Conservation (phyloP, 1,140 invertebrate genomes). For the Eufriesea mexicana region DNA sequence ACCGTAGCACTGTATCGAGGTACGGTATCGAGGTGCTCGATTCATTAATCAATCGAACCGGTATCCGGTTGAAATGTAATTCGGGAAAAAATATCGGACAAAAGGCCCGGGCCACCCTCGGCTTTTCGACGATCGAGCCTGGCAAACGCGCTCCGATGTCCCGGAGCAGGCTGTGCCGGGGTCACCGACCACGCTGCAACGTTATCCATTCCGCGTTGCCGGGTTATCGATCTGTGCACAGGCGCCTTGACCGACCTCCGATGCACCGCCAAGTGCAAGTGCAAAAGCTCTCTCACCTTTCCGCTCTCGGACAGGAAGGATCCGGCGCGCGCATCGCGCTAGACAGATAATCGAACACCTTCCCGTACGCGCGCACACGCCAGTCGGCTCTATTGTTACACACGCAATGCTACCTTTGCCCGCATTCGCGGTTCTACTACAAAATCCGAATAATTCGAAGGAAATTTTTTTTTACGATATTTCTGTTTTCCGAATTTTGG, state of each 20-base stretch:
- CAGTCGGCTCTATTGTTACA: not conserved
- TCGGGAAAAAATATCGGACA: not conserved
- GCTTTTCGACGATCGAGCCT: not conserved
- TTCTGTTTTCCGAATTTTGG: too few species aligned
- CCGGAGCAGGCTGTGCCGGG: conserved; percentile 48
- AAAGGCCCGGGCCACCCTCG: not conserved
- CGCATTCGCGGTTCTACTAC: too few species aligned
- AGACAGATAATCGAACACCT: conserved; percentile 33
- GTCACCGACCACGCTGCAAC: conserved; percentile 74
- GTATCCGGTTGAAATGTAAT: not conserved
- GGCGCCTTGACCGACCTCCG: conserved; percentile 81
- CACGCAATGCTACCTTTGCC: not conserved
- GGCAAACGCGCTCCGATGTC: conserved; percentile 34
- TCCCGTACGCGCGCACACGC: not conserved
- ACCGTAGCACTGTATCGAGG: not conserved
- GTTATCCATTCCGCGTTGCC: conserved; percentile 77
- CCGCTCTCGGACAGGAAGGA: conserved; percentile 25
- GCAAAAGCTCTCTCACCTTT: conserved; percentile 73
- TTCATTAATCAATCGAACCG: conserved; percentile 11
- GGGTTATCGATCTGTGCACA: conserved; percentile 78
- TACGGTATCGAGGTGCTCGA: not conserved
- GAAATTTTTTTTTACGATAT: too few species aligned
- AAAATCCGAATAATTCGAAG: too few species aligned
- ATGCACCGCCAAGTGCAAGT: conserved; percentile 80
- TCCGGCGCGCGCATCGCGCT: conserved; percentile 28